Evolutionary conservation across 2,113 vertebrate genomes (phyloP), one percentile per base, ranked within the genome.

Genomic region (Gymnorhina tibicen): DNA sequence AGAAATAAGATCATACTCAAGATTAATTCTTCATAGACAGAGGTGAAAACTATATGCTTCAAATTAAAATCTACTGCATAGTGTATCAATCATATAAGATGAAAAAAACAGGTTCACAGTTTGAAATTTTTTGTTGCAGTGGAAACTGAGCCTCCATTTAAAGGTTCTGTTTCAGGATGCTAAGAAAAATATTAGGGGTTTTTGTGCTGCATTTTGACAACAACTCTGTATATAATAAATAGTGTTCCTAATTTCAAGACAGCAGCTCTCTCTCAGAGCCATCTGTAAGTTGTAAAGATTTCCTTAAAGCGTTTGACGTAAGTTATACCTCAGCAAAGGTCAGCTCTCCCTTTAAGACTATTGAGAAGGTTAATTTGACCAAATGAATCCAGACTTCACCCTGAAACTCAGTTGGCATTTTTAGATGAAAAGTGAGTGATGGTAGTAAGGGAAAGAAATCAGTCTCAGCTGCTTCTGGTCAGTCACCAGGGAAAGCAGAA

Each of bases 281-380:
- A 63, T 67, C 50, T 62, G 32, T 37, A 63, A n/a, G 16, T 60
- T 66, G 56, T 82, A 62, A 91, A 95, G 59, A 56, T 95, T 68
- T 84, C 56, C 68, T 86, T 63, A 66, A 93, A 89, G 53, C 35
- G 3, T 44, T 85, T 82, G 89, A 80, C 2, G 0, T 47, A 85
- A 89, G 64, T 73, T 93, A 76, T 78, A 91, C 67, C 75, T 81
- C 78, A 82, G 58, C 68, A 92, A 92, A 97, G 91, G 91, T 96
- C 95, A 93, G 58, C 55, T 83, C 60, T 84, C 2, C 9, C 79
- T 94, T 88, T 95, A 91, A 95, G 91, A 92, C 73, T 90, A 30
- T 11, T 58, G 85, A 95, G 85, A 94, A 97, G 93, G 92, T 81
- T 94, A 96, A 95, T 96, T 96, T 94, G 92, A 87, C 70, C 94